Evolutionary conservation across 2,888 invertebrate genomes (phyloP).

Genomic region (Ophioninae sp.): DNA sequence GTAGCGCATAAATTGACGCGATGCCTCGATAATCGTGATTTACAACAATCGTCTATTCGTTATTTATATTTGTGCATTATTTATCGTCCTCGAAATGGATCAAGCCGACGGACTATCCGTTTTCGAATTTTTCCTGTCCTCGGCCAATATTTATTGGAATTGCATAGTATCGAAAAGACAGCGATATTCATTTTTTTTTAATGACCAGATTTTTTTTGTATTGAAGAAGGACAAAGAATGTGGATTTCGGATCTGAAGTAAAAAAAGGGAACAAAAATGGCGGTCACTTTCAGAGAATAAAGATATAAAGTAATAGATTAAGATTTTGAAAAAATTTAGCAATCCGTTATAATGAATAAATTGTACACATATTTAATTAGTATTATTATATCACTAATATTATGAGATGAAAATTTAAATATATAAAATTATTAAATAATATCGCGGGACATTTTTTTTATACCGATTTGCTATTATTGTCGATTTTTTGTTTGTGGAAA

Average conservation of each 20-base stretch:
- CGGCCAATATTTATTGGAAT: not conserved
- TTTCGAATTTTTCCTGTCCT: not conserved
- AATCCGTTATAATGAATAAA: no score
- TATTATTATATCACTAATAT: no score
- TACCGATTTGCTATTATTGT: no score
- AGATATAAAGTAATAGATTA: no score
- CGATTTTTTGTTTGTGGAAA: no score
- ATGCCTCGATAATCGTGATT: conserved; percentile 75
- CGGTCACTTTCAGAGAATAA: no score
- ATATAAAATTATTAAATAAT: no score
- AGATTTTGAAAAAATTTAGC: no score
- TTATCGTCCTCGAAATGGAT: conserved; percentile 58
- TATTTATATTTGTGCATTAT: conserved; percentile 59
- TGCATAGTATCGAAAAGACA: not conserved
- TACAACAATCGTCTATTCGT: conserved; percentile 74
- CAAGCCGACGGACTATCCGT: not conserved
- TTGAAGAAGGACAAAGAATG: not conserved
- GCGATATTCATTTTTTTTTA: not conserved
- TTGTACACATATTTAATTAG: no score
- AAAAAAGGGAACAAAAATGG: no score
- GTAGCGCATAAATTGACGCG: conserved; percentile 38
- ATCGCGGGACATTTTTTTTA: no score
- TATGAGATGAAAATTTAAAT: no score
- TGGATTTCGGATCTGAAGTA: not conserved
- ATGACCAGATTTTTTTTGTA: not conserved